Evolutionary conservation across 2,797 vertebrate genomes (phyloP).

Genomic region (Mus minutoides): DNA sequence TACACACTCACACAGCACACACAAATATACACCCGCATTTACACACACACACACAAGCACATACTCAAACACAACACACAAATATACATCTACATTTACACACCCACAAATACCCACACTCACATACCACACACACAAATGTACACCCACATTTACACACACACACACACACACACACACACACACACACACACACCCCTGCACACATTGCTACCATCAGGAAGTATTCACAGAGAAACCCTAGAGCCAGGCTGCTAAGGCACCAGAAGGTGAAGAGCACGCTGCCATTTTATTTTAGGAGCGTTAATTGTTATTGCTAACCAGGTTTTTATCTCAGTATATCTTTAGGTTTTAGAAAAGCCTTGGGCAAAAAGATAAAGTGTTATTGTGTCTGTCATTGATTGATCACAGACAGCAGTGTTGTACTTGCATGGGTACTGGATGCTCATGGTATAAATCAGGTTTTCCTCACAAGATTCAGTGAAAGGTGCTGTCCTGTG

Average conservation of each 20-base stretch:
- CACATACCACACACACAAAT: background rate
- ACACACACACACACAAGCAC: no score
- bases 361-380: background rate
- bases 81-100: no score
- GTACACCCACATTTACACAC: background rate
- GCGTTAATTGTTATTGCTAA: constrained; percentile 7
- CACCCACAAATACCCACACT: no score
- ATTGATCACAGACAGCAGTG: background rate
- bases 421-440: background rate
- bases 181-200: rapidly evolving
- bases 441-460: background rate
- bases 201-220: background rate
- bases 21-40: background rate
- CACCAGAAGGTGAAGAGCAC: background rate
- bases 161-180: background rate
- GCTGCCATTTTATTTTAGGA: constrained; percentile 26
- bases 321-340: constrained; percentile 15
- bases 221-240: constrained; percentile 11
- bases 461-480: background rate
- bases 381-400: background rate
- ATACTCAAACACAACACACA: no score
- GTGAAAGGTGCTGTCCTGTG: background rate
- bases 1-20: background rate
- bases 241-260: background rate
- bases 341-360: constrained; percentile 24